Base-by-base conservation (phyloP, 2,113 vertebrate species). In the Stegastes partitus region DNA sequence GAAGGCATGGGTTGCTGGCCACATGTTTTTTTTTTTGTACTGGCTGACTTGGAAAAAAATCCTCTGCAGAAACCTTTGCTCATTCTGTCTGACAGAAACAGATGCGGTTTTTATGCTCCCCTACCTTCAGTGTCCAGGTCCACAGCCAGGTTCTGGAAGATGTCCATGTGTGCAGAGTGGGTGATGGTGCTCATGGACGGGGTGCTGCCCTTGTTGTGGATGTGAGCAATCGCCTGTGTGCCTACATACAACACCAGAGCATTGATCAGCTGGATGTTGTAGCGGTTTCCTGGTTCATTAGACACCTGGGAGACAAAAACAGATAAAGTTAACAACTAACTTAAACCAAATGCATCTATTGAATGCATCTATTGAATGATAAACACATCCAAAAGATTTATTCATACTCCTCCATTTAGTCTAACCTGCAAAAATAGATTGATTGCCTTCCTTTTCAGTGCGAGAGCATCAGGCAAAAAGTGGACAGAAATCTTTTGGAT, bases 131-230 rank as follows among this genome's bases (percentile, higher is more conserved):
- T 99, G 89, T 99, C 98, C 91, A 99, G 91, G 81, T 99, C 98
- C 87, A 99, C 98, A 49, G 98, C 98, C 85, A 99, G 91, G 71
- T 99, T 99, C 94, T 99, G 98, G 94, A 99, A 99, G 94, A 99
- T 99, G 92, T 99, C 98, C 98, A 99, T 99, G 91, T 99, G 98
- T 77, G 98, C 98, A 0, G 98, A 99, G 89, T 99, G 98, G 16
- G 98, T 99, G 83, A 99, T 99, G 74, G 98, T 99, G 95, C 98
- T 99, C 98, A 99, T 99, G 16, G 98, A 99, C 28, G 98, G 98
- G 0, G 98, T 99, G 94, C 98, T 99, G 86, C 98, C 98, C 91
- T 99, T 99, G 94, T 98, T 99, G 93, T 99, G 98, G 62, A 99
- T 99, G 93, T 99, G 98, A 7, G 97, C 97, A 26, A 99, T 99